These are phyloP conservation scores for Dysmachus trigonus DNA, from an alignment of 2,888 invertebrate species.

Conservation along the genomic window DNA sequence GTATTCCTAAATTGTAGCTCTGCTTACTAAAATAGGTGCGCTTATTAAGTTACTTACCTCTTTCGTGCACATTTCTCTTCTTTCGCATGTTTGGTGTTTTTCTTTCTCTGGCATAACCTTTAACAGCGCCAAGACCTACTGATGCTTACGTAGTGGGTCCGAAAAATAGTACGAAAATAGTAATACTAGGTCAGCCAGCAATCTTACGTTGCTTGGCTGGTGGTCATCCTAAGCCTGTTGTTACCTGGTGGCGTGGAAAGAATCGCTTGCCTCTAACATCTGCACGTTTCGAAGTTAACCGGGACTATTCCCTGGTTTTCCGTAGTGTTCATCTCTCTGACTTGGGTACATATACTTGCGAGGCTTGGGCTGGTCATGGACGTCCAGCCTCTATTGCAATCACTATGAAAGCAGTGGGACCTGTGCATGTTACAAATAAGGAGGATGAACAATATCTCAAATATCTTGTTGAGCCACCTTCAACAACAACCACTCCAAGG, in stretches of 20 bases:
- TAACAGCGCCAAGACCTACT: conserved; percentile 54
- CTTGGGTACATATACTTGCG: conserved; percentile 87
- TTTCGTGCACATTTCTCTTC: conserved; percentile 2
- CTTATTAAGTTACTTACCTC: background rate
- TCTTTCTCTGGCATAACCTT: conserved; percentile 49
- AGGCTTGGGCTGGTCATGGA: conserved; percentile 85
- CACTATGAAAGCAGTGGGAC: conserved; percentile 76
- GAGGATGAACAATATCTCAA: conserved; percentile 70
- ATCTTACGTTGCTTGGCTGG: conserved; percentile 81
- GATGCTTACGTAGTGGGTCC: conserved; percentile 76
- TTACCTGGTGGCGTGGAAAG: conserved; percentile 86
- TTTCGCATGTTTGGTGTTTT: conserved; percentile 45
- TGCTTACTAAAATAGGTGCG: background rate
- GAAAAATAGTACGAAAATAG: conserved; percentile 71
- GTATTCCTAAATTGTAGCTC: conserved; percentile 52
- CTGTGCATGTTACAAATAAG: conserved; percentile 69
- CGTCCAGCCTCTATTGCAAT: conserved; percentile 81
- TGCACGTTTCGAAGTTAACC: conserved; percentile 69
- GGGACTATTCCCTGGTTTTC: conserved; percentile 80
- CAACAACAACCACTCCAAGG: conserved; percentile 58
- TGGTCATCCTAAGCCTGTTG: conserved; percentile 80
- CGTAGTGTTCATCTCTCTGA: conserved; percentile 74
- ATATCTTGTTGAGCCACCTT: conserved; percentile 70
- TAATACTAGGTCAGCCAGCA: conserved; percentile 76
- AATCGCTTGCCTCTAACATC: conserved; percentile 75